Base-by-base conservation (phyloP, 2,113 vertebrate species). In the Oreotrochilus melanogaster region DNA sequence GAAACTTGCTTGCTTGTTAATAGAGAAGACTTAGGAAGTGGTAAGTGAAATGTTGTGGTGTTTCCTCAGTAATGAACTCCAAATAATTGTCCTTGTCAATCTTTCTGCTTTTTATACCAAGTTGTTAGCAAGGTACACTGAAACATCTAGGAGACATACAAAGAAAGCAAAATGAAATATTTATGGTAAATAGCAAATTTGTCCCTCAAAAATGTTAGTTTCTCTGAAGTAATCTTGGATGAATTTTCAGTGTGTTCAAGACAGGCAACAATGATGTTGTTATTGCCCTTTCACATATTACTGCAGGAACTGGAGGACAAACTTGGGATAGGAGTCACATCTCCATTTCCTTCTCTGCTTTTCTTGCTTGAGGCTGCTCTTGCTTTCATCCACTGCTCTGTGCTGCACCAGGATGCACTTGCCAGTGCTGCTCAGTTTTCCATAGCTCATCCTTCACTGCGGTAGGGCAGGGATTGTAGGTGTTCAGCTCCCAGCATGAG, bases 401-500 rank as follows among this genome's bases (percentile, higher is more conserved):
- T 25, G 19, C 22, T 58, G 25, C 17, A 30, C 22, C 18, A 64
- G 31, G 9, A n/a, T 51, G n/a, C 48, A 19, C 18, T 35, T 84
- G 33, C 18, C 4, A 6, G 4, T 69, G 39, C 39, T 73, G 11
- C 76, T 73, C 54, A 53, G 3, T 42, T 92, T 91, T 39, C 72
- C 21, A 10, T 64, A 79, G 83, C 69, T 4, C 15, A 76, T 51
- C 42, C 17, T 75, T 64, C 53, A 31, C 27, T 58, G 37, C 15
- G 43, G 21, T 10, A 78, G 48, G 37, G 35, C 72, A 12, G 6
- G 17, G 4, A 45, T 16, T 67, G 31, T 30, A 71, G 28, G 30
- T 48, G 7, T 9, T 56, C 28, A 75, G 0, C 30, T 82, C 47
- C n/a, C 21, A 10, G 53, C 5, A 5, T 8, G 18, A 18, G 1